Percentiles rank a stretch among this genome's conserved stretches.
Evolutionary conservation across 2,113 vertebrate species (phyloP).

Genomic region (Ailurus styani): DNA sequence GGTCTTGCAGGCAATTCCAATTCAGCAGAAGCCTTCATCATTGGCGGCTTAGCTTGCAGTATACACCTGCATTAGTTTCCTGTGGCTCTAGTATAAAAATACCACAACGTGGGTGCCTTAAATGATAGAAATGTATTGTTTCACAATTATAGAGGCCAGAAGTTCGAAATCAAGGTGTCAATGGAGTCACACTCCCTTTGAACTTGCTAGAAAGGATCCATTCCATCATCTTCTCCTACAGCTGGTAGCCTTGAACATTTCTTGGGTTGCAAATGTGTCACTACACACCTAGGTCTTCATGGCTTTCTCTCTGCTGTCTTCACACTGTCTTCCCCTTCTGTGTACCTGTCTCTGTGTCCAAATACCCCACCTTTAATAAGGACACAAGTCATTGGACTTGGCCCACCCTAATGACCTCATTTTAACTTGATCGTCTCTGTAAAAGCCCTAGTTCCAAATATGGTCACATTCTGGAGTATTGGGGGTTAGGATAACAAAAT

Average conservation of each 20-base stretch:
- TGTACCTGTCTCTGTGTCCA: fast-evolving
- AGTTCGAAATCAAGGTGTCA: background rate
- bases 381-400: fast-evolving
- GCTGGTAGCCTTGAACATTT: background rate
- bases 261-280: fast-evolving
- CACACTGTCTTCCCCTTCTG: fast-evolving
- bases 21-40: fast-evolving
- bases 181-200: fast-evolving
- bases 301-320: background rate
- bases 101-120: background rate
- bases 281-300: fast-evolving
- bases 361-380: fast-evolving
- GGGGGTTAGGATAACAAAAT: background rate
- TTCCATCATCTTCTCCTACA: background rate
- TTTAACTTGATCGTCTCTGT: background rate
- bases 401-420: background rate
- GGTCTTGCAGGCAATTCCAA: background rate
- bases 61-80: fast-evolving
- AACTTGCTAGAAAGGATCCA: fast-evolving
- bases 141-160: background rate
- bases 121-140: fast-evolving
- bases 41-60: no score
- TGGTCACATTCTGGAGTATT: background rate
- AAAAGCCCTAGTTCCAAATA: background rate
- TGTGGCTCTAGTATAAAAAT: background rate